A percentile compares a stretch with the other conserved stretches of the same genome.
These are phyloP conservation scores for Catajapyx aquilonaris DNA, from an alignment of 1,140 invertebrate genomes.

Conservation along the genomic window DNA sequence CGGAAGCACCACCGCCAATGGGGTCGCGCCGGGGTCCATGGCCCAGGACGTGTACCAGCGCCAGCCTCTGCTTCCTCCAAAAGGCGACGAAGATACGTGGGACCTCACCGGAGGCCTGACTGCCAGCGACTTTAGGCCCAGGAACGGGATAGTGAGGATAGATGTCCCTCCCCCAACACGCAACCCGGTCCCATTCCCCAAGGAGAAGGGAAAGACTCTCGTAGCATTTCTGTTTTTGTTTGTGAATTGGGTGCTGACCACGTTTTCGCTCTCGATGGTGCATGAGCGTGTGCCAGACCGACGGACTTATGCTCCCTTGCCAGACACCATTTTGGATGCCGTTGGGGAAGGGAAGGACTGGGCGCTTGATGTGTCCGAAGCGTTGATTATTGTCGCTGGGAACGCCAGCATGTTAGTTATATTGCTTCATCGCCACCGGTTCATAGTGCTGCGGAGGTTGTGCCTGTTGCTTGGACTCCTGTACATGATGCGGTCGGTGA, in stretches of 20 bases:
- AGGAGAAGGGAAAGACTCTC: slow-evolving; percentile 48
- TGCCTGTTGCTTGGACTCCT: slow-evolving; percentile 62
- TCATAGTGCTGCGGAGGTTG: slow-evolving; percentile 35
- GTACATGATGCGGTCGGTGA: slow-evolving; percentile 68
- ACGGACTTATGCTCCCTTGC: slow-evolving; percentile 32
- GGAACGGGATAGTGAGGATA: slow-evolving; percentile 25
- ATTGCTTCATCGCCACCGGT: slow-evolving; percentile 59
- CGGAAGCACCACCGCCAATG: too few species aligned
- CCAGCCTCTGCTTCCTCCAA: neutral
- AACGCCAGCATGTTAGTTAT: slow-evolving; percentile 48
- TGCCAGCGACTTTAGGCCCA: slow-evolving; percentile 13
- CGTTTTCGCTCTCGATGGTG: slow-evolving; percentile 51
- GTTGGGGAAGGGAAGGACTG: slow-evolving; percentile 38
- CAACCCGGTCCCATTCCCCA: slow-evolving; percentile 39
- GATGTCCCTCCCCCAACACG: slow-evolving; percentile 30
- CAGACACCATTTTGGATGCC: slow-evolving; percentile 59
- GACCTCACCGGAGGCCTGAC: too few species aligned
- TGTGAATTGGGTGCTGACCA: slow-evolving; percentile 36
- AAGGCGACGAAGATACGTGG: too few species aligned
- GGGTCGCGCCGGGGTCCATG: too few species aligned
- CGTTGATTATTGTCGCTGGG: slow-evolving; percentile 60
- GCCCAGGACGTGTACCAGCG: neutral
- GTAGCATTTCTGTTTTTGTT: slow-evolving; percentile 35
- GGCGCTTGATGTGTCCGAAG: slow-evolving; percentile 64
- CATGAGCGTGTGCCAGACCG: slow-evolving; percentile 66